Base-by-base conservation (phyloP, 2,888 invertebrate genomes). In the Malacosoma neustria region DNA sequence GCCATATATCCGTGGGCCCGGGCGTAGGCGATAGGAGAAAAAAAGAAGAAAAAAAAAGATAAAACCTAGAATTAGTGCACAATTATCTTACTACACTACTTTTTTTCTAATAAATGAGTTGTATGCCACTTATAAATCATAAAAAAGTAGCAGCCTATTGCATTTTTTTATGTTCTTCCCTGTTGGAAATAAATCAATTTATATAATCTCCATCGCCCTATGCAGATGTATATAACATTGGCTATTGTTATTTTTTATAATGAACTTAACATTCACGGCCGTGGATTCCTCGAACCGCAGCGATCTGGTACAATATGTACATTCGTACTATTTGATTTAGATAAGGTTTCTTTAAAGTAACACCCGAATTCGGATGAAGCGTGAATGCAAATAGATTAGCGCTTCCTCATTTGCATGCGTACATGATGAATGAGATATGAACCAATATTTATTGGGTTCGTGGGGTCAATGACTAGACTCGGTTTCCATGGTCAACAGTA, bases 261-360 rank as follows among this genome's bases (percentile, higher is more conserved):
- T 22, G 22, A 22, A 22, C 22, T 22, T 31, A 33, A 33, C 33
- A 43, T 48, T 47, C 42, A 43, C 38, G 40, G 36, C 29, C 43
- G 36, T 32, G 12, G 32, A 33, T 48, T 49, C 47, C 45, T 30
- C 42, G 49, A 49, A 51, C n/a, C 36, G 46, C 39, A 42, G 29
- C 29, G 38, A 31, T 39, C 36, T 36, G 32, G 30, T 32, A 36
- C 14, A 12, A 37, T 30, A 33, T 22, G 22, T 22, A 22, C 22
- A 22, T 9, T 22, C 9, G 22, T 22, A 34, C 33, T 11, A 11
- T 9, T 15, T 35, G n/a, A 30, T 22, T 4, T 11, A 35, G 30
- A 29, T 37, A 22, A 32, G 14, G 35, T 32, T 39, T 42, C 42
- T 37, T 36, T 32, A 33, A 41, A 42, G 37, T 37, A 42, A 37